Evolutionary conservation across 2,888 invertebrate species (phyloP).

Genomic region (Scaptomyza cyrtandrae): DNA sequence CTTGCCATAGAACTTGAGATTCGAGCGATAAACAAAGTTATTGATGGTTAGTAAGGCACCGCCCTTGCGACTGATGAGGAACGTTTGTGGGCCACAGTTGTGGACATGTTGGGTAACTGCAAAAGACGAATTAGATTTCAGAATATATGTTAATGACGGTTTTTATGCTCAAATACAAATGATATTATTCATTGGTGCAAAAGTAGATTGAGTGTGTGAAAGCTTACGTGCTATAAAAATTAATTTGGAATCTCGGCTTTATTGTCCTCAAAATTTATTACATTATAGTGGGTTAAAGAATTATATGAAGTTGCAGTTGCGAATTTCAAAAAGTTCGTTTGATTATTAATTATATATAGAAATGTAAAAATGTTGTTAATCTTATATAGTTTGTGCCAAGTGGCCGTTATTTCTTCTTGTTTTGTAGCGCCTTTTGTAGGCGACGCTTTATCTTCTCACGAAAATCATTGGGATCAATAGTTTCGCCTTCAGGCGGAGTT

Average conservation of each 20-base stretch:
- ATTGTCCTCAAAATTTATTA: slow-evolving; percentile 58
- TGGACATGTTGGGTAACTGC: slow-evolving; percentile 80
- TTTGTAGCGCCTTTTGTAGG: slow-evolving; percentile 80
- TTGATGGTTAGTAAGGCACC: slow-evolving; percentile 83
- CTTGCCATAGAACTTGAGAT: slow-evolving; percentile 83
- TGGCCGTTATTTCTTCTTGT: slow-evolving; percentile 76
- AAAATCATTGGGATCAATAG: slow-evolving; percentile 76
- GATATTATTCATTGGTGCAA: neutral
- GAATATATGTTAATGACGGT: neutral
- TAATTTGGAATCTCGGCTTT: slow-evolving; percentile 48
- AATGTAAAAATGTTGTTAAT: slow-evolving; percentile 29
- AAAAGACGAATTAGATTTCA: slow-evolving; percentile 43
- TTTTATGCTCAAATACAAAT: neutral
- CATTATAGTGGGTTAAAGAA: slow-evolving; percentile 16
- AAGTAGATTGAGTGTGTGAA: neutral
- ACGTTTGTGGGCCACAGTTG: slow-evolving; percentile 82
- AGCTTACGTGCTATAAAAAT: slow-evolving; percentile 55
- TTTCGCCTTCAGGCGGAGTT: slow-evolving; percentile 15
- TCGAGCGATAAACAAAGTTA: slow-evolving; percentile 84
- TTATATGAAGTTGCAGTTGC: slow-evolving; percentile 18
- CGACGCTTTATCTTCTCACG: slow-evolving; percentile 83
- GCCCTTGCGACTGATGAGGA: slow-evolving; percentile 84
- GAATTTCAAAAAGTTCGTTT: slow-evolving; percentile 20
- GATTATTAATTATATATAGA: slow-evolving; percentile 31
- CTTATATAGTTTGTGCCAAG: slow-evolving; percentile 10